phyloP scores from a whole-genome alignment of 2,113 vertebrate species.

The Toxotes chatareus region DNA sequence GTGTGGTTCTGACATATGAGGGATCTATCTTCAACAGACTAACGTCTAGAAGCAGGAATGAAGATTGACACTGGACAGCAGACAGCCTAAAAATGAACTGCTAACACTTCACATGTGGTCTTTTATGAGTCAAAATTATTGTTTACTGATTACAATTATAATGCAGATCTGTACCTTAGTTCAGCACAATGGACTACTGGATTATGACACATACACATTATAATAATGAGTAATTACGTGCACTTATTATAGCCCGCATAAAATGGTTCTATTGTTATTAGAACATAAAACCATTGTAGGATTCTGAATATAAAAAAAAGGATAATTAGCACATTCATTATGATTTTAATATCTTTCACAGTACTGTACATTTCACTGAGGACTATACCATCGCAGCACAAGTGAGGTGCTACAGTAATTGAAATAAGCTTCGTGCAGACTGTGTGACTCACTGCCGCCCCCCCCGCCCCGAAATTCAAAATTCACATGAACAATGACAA shows the following conservation, averaged over 20 bases:
- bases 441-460: slow-evolving; percentile 18
- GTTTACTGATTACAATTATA: slow-evolving; percentile 11
- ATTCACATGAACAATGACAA: slow-evolving; percentile 37
- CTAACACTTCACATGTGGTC: neutral
- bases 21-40: slow-evolving; percentile 56
- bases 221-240: slow-evolving; percentile 59
- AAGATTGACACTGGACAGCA: slow-evolving; percentile 46
- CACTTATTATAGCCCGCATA: slow-evolving; percentile 57
- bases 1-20: slow-evolving; percentile 61
- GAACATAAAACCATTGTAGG: slow-evolving; percentile 60
- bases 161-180: slow-evolving; percentile 16
- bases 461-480: slow-evolving; percentile 15
- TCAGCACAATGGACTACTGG: slow-evolving; percentile 15
- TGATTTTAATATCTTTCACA: slow-evolving; percentile 67
- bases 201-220: slow-evolving; percentile 17
- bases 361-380: slow-evolving; percentile 57
- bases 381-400: slow-evolving; percentile 20
- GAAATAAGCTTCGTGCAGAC: slow-evolving; percentile 53
- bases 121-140: neutral
- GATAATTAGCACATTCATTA: slow-evolving; percentile 74
- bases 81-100: slow-evolving; percentile 21
- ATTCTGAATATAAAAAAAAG: slow-evolving; percentile 54
- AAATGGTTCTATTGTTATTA: slow-evolving; percentile 53
- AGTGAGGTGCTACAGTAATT: slow-evolving; percentile 64
- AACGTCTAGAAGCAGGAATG: slow-evolving; percentile 44